phyloP scores from a whole-genome alignment of 2,113 vertebrate genomes.

The Atlantisia rogersi region DNA sequence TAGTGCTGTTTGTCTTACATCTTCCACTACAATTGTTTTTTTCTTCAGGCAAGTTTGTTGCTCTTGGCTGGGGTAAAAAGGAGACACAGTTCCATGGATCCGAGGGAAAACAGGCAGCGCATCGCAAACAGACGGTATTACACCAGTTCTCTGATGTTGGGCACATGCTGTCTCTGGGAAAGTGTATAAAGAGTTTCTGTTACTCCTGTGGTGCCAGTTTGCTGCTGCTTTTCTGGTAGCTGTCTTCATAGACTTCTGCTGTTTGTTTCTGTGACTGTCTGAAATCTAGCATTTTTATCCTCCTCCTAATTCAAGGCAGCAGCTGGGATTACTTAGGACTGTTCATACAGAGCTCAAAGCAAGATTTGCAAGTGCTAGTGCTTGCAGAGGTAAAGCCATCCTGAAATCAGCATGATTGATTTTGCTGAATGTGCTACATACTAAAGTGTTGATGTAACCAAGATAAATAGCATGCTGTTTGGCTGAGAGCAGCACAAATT shows the following conservation, averaged over 20 bases:
- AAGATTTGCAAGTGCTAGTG: neutral
- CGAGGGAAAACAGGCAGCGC: conserved; percentile 91
- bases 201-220: neutral
- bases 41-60: conserved; percentile 88
- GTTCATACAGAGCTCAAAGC: neutral
- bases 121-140: conserved; percentile 78
- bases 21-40: neutral
- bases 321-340: neutral
- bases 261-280: neutral
- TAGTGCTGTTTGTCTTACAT: neutral
- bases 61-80: conserved; percentile 97
- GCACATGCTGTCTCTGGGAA: neutral
- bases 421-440: neutral
- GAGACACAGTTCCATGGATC: conserved; percentile 98
- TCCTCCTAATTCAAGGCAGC: neutral
- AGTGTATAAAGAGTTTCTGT: neutral
- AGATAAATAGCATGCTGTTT: neutral
- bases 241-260: neutral
- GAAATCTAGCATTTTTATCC: neutral
- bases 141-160: neutral
- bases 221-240: neutral
- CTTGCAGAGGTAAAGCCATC: neutral
- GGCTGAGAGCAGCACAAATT: neutral
- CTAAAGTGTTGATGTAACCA: neutral
- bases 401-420: neutral